Base-by-base conservation (phyloP, 2,797 vertebrate genomes). In the Sarcophilus harrisii region DNA sequence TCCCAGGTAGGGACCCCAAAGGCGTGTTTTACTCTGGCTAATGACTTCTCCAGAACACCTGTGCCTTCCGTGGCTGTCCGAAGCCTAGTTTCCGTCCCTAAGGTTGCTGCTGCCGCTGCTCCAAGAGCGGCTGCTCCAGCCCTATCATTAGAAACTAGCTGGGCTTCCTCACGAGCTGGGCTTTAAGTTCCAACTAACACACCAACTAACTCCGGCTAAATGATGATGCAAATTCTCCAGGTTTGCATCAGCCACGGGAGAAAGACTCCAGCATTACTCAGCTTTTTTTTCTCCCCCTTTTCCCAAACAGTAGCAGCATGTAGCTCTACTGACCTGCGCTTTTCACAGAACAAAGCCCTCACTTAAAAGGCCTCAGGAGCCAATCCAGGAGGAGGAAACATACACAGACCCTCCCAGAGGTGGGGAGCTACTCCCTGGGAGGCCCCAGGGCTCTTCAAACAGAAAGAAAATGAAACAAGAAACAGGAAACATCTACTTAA, bases 211-310 rank as follows among this genome's bases (percentile, higher is more conserved):
- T 98, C 97, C 97, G 91, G 98, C 98, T 98, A 96, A 98, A 97
- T 99, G 98, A 99, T 99, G 99, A 99, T 99, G 98, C 98, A 99
- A 99, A 99, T 98, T 99, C 98, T 98, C 98, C 98, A 99, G 98
- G 99, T 99, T 99, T 99, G 99, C 99, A 99, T 99, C 99, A 99
- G 99, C 99, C 98, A 98, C 98, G 97, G 58, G 97, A 98, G 97
- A 98, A 98, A 98, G 96, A 14, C 97, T 97, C 97, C 98, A 98
- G 97, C 98, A 98, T 99, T 99, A 99, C 97, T 99, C 99, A 99
- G 99, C 99, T 96, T 21, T 98, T 98, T 57, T 94, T 55, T 54
- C 54, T 54, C 54, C 58, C 45, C n/a, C 0, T 5, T 14, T 94
- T 94, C 96, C 95, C 89, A n/a, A 97, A 97, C 95, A 21, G 92